Base-by-base conservation (phyloP, 1,140 invertebrate species). In the Cherax quadricarinatus region DNA sequence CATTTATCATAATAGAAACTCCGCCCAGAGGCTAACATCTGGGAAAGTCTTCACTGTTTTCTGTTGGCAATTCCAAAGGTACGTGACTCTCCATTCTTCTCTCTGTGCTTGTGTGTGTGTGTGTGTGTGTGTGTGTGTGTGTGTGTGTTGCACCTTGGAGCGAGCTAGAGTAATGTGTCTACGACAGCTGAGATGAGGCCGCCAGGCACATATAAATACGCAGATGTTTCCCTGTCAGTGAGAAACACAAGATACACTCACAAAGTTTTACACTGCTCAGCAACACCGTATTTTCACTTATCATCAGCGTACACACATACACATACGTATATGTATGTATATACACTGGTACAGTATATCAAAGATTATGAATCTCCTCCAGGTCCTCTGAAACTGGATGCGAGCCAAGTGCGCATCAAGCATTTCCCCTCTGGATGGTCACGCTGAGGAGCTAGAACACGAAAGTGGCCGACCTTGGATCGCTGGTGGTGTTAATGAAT, bases 321-420 rank as follows among this genome's bases (percentile, higher is more conserved):
- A 62, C 62, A 84, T 62, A 24, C n/a, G 62, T 84, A 62, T 84
- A 84, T 84, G n/a, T 84, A 84, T 81, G 16, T 81, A 81, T 81
- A 10, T 81, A 81, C 30, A 41, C 2, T 41, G 0, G 30, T 41
- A 41, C 30, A 41, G 2, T 41, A 41, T 41, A 41, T 41, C 30
- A 41, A 41, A 41, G 30, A 41, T 41, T 41, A 41, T 41, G 30
- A 41, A 41, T 41, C 30, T 41, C 30, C 2, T 41, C 30, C 30
- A 41, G 30, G 0, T 41, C 30, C 30, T 41, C 30, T 41, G 30
- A 41, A 41, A 2, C 30, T 41, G 30, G 2, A 41, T 2, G 30
- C 30, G 2, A 41, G 30, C 30, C 30, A 41, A 41, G 30, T 41
- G 2, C 30, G 30, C 30, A 41, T 0, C 30, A 41, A 41, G 30